These are phyloP conservation scores for Caenorhabditis sp. DNA, from an alignment of 2,888 invertebrate species.

Conservation along the genomic window DNA sequence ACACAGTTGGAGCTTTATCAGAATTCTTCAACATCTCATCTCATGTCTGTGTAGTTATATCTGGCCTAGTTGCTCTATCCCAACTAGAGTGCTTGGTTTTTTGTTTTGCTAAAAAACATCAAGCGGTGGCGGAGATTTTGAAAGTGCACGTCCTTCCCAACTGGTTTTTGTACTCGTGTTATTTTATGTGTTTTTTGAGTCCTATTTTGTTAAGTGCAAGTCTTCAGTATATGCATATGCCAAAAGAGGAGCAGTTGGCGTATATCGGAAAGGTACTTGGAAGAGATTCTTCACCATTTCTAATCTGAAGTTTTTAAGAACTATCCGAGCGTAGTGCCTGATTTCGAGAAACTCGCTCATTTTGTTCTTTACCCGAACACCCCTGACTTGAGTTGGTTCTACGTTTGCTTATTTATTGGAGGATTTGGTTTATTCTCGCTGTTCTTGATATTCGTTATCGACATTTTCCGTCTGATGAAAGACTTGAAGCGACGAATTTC, in stretches of 20 bases:
- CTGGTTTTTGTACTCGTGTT: background rate
- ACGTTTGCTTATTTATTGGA: background rate
- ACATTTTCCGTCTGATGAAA: background rate
- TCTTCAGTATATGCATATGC: background rate
- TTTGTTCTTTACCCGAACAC: background rate
- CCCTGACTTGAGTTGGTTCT: background rate
- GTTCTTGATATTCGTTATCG: background rate
- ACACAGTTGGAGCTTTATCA: background rate
- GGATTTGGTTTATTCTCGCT: background rate
- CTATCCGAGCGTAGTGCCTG: background rate
- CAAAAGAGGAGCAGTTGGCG: background rate
- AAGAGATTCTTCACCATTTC: no score
- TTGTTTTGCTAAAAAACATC: background rate
- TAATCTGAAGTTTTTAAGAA: background rate
- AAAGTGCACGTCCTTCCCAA: background rate
- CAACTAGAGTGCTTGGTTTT: background rate
- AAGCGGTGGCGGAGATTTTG: background rate
- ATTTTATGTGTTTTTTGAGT: background rate
- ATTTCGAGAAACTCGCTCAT: background rate
- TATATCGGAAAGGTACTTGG: background rate
- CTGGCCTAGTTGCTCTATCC: background rate
- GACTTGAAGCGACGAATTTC: background rate
- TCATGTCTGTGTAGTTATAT: background rate
- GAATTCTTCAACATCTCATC: background rate
- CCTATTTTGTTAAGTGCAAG: background rate